phyloP scores from a whole-genome alignment of 1,140 invertebrate genomes.

The Drosophila novamexicana region DNA sequence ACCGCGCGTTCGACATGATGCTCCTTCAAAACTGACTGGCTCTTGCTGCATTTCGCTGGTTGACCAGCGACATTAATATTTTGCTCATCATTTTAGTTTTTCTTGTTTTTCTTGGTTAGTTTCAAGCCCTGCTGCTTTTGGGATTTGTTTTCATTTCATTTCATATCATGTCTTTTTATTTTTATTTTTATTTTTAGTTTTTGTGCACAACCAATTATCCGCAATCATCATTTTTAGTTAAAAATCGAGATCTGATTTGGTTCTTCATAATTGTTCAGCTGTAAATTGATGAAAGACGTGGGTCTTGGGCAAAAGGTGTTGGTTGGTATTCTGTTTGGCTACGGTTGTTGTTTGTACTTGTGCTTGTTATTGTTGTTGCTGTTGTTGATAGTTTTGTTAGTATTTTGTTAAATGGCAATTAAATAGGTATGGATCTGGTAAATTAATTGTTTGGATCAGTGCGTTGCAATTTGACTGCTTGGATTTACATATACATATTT shows the following conservation, averaged over 20 bases:
- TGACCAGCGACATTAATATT: background rate
- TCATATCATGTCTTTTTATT: conserved; percentile 2
- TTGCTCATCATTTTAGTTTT: background rate
- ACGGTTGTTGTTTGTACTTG: conserved; percentile 24
- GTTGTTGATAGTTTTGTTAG: conserved; percentile 15
- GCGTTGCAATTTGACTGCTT: conserved; percentile 20
- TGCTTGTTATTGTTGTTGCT: conserved; percentile 23
- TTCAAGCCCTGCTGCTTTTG: conserved; percentile 2
- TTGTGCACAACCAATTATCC: conserved; percentile 84
- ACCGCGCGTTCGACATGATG: conserved; percentile 42
- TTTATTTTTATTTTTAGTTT: conserved; percentile 34
- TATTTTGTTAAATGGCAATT: conserved; percentile 27
- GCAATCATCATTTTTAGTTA: conserved; percentile 83
- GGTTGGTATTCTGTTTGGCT: conserved; percentile 36
- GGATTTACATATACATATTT: conserved; percentile 39
- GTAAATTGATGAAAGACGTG: conserved; percentile 48
- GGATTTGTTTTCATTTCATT: conserved; percentile 15
- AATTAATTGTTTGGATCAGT: conserved; percentile 25
- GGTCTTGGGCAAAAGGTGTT: conserved; percentile 41
- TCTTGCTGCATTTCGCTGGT: background rate
- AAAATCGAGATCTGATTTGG: conserved; percentile 82
- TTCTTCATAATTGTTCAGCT: conserved; percentile 60
- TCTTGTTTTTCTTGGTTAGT: background rate
- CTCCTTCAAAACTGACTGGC: conserved; percentile 9
- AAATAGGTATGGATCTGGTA: conserved; percentile 37